Percentiles rank a stretch among this genome's conserved stretches.
phyloP scores from a whole-genome alignment of 2,888 invertebrate species.

The Branchellion lobata region DNA sequence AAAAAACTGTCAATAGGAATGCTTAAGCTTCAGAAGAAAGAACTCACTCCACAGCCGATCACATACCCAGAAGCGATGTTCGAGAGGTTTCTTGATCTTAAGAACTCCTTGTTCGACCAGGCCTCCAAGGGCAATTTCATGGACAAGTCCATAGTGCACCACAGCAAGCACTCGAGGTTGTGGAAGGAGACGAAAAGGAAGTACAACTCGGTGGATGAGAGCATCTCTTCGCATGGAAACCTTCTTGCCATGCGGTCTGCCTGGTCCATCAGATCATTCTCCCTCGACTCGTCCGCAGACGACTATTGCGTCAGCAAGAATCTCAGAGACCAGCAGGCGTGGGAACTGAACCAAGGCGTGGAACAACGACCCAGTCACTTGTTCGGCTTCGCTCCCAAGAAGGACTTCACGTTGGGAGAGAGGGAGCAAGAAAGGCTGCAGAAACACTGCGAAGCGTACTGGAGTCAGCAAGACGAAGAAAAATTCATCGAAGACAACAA shows the following conservation, averaged over 20 bases:
- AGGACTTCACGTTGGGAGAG: background rate
- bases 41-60: background rate
- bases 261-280: conserved; percentile 21
- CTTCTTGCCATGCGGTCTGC: conserved; percentile 15
- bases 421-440: background rate
- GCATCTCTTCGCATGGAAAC: background rate
- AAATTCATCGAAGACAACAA: conserved; percentile 13
- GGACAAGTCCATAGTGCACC: conserved; percentile 25
- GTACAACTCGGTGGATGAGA: conserved; percentile 42
- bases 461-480: conserved; percentile 19
- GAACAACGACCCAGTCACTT: conserved; percentile 40
- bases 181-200: conserved; percentile 41
- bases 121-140: background rate
- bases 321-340: conserved; percentile 14
- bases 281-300: conserved; percentile 23
- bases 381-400: conserved; percentile 36
- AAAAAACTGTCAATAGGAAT: conserved; percentile 8
- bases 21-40: background rate
- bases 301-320: conserved; percentile 1
- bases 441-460: background rate
- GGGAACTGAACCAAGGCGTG: conserved; percentile 19
- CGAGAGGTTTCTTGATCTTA: conserved; percentile 35
- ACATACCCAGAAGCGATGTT: conserved; percentile 36
- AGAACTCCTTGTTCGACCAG: conserved; percentile 20
- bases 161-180: conserved; percentile 14